Conservation (phyloP, 1,140 invertebrate genomes). For the Mesaphorura yosii region DNA sequence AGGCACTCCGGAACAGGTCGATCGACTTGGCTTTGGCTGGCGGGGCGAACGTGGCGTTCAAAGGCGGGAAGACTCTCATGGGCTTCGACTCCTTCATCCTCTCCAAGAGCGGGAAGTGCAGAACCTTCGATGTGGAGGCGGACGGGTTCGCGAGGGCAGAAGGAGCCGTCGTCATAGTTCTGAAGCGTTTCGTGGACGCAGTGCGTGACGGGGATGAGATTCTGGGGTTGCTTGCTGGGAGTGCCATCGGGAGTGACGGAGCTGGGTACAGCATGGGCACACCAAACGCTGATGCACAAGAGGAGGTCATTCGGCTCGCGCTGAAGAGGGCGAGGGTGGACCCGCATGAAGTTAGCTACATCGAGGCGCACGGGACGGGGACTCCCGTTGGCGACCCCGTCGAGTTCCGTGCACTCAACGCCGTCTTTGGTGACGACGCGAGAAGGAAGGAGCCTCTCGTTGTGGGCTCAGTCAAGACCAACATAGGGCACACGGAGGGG, state of each 20-base stretch:
- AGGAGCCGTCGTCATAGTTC: constrained; percentile 1
- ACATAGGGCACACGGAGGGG: too few relatives aligned
- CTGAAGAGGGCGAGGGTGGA: constrained; percentile 41
- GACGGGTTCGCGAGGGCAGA: constrained; percentile 3
- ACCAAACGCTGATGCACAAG: constrained; percentile 42
- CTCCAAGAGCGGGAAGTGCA: constrained; percentile 29
- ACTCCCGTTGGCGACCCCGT: constrained; percentile 55
- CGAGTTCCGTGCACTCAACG: too few relatives aligned
- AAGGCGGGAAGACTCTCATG: too few relatives aligned
- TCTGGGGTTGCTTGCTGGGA: constrained; percentile 9
- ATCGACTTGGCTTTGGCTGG: not conserved
- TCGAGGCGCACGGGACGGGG: constrained; percentile 41
- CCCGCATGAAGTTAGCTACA: constrained; percentile 35
- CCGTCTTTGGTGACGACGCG: too few relatives aligned
- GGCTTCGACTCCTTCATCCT: not conserved
- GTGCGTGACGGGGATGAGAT: constrained; percentile 7
- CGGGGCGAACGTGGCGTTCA: not conserved
- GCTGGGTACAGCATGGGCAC: not conserved
- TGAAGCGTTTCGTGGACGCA: constrained; percentile 2
- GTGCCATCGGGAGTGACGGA: constrained; percentile 38
- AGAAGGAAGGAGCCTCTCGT: too few relatives aligned
- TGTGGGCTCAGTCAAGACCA: too few relatives aligned
- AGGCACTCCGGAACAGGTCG: not conserved
- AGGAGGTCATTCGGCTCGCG: constrained; percentile 39
- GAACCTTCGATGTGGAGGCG: constrained; percentile 30